Evolutionary conservation across 92 coral and sea anemone species (phyloP), one percentile per base, ranked within the genome.

Genomic region (Palythoa grandis): DNA sequence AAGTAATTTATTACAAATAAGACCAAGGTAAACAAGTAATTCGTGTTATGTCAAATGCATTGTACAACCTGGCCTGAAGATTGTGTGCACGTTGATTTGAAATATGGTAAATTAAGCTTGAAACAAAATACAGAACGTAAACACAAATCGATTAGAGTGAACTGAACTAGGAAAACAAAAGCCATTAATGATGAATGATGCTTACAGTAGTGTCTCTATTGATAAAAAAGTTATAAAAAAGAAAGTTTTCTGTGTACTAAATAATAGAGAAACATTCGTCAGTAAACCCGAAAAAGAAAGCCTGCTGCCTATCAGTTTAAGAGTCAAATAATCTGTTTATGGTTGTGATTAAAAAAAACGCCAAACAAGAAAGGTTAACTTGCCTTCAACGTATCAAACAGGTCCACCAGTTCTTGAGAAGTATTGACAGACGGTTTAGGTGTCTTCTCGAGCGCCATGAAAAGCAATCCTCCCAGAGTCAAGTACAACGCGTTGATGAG

Each of bases 371-470:
- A 20, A 14, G 19, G n/a, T 10, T 11, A 22, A n/a, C 96, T 91
- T 78, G 93, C 98, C 93, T 95, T 95, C 47, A 95, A 82, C 14
- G 91, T 87, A 4, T 89, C 74, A 74, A 95, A 88, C 40, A 95
- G 84, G 8, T 95, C 94, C 16, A 87, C 88, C 82, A 95, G 80
- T 20, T 95, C 98, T 78, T 93, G 89, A 22, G 96, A 89, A 12
- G 96, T 85, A 66, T 80, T 89, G 14, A 91, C 88, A 24, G 67
- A 66, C 14, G 91, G 90, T 60, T 79, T 75, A 16, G 96, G 92
- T 48, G 86, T 88, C 72, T 73, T 88, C 63, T 95, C 98, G 0
- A 95, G 35, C 3, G 88, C 88, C 95, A 93, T 91, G 48, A 95
- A 95, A 11, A 91, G 58, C 13, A 92, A 72, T 19, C 96, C 98